These are phyloP conservation scores for Peromyscus melanophrys DNA, from an alignment of 2,797 vertebrate species.

Conservation along the genomic window DNA sequence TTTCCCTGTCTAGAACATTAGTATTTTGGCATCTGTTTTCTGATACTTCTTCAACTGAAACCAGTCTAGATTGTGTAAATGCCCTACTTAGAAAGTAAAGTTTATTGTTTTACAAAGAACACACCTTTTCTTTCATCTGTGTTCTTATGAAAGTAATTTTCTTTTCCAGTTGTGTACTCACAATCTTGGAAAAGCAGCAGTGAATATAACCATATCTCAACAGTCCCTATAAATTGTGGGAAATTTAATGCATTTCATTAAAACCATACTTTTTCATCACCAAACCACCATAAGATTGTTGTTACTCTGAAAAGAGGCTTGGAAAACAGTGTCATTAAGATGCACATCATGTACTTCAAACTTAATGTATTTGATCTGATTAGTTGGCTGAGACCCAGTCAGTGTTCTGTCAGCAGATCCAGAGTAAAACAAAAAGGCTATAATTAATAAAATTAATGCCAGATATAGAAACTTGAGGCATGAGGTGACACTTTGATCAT, in stretches of 20 bases:
- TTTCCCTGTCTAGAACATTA: not conserved
- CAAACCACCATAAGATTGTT: not conserved
- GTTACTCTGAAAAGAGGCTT: constrained; percentile 57
- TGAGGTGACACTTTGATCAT: constrained; percentile 74
- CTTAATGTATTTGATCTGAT: constrained; percentile 80
- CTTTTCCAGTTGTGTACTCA: constrained; percentile 4
- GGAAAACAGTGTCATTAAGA: constrained; percentile 61
- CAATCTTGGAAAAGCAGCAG: constrained; percentile 33
- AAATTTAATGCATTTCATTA: constrained; percentile 38
- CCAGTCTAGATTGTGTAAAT: not conserved
- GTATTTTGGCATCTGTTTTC: constrained; percentile 10
- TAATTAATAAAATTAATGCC: constrained; percentile 77
- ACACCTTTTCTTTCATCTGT: constrained; percentile 35
- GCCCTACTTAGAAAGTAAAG: not conserved
- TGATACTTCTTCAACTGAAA: not conserved
- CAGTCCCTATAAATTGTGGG: not conserved
- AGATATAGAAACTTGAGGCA: constrained; percentile 71
- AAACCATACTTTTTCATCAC: constrained; percentile 33
- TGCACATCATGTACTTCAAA: constrained; percentile 68
- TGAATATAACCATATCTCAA: not conserved
- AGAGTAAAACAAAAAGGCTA: constrained; percentile 75
- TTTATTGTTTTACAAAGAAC: not conserved
- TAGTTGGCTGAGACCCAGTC: constrained; percentile 75
- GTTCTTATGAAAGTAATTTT: constrained; percentile 21
- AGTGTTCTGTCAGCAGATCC: constrained; percentile 79